phyloP scores from a whole-genome alignment of 1,140 invertebrate species.

The Episyrphus balteatus region DNA sequence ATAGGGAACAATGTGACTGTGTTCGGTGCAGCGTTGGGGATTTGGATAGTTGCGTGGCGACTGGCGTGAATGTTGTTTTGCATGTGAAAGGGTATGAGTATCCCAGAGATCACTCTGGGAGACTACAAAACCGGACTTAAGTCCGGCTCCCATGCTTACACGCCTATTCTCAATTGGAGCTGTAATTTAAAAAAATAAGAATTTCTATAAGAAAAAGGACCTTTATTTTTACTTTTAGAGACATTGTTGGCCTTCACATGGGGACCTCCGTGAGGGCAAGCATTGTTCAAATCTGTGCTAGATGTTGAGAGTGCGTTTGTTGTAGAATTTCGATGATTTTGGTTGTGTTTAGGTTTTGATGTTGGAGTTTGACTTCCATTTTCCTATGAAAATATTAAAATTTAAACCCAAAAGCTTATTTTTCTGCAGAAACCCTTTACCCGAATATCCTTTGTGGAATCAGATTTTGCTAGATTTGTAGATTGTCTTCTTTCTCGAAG shows the following conservation, averaged over 20 bases:
- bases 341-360: slow-evolving; percentile 25
- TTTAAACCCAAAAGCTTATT: neutral
- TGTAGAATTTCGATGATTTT: slow-evolving; percentile 27
- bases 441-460: neutral
- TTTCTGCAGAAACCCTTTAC: too few relatives aligned
- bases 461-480: slow-evolving; percentile 1
- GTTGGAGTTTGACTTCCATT: slow-evolving; percentile 29
- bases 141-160: slow-evolving; percentile 31
- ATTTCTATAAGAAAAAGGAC: neutral
- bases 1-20: slow-evolving; percentile 27
- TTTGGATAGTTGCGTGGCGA: slow-evolving; percentile 32
- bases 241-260: slow-evolving; percentile 8
- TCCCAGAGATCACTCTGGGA: slow-evolving; percentile 52
- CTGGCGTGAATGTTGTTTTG: slow-evolving; percentile 42
- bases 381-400: slow-evolving; percentile 16
- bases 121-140: slow-evolving; percentile 49
- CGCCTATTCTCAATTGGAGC: slow-evolving; percentile 29
- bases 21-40: slow-evolving; percentile 32
- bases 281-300: slow-evolving; percentile 32
- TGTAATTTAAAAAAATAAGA: slow-evolving; percentile 4
- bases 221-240: slow-evolving; percentile 6
- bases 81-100: slow-evolving; percentile 48
- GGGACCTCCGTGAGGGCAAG: slow-evolving; percentile 22
- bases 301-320: slow-evolving; percentile 29
- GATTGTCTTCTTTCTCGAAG: slow-evolving; percentile 27